These are phyloP conservation scores for Gambusia yucatana DNA, from an alignment of 2,797 vertebrate species.

Conservation along the genomic window DNA sequence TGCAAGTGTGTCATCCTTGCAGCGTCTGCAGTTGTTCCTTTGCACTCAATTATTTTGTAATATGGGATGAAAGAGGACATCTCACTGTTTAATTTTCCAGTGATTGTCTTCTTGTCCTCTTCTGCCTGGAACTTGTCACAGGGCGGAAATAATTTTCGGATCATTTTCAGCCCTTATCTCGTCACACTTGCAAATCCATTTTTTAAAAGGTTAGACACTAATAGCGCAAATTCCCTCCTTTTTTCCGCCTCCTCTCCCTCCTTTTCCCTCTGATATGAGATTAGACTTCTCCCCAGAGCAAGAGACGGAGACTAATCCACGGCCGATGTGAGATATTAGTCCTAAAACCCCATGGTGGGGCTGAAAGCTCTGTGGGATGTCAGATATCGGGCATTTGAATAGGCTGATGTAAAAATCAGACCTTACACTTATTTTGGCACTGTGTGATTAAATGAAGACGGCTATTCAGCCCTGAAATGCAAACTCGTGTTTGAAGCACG, in stretches of 20 bases:
- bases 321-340: slow-evolving; percentile 60
- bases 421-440: slow-evolving; percentile 23
- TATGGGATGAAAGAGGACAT: slow-evolving; percentile 34
- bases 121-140: slow-evolving; percentile 30
- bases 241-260: slow-evolving; percentile 45
- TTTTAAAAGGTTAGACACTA: slow-evolving; percentile 79
- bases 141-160: slow-evolving; percentile 51
- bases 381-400: slow-evolving; percentile 67
- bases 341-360: slow-evolving; percentile 28
- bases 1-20: slow-evolving; percentile 1
- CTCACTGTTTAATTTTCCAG: slow-evolving; percentile 33
- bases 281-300: slow-evolving; percentile 77
- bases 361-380: slow-evolving; percentile 63
- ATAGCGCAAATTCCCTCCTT: slow-evolving; percentile 65
- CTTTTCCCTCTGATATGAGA: slow-evolving; percentile 71
- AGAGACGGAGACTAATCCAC: slow-evolving; percentile 77
- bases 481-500: slow-evolving; percentile 16
- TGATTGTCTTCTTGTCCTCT: slow-evolving; percentile 39
- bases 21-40: slow-evolving; percentile 3
- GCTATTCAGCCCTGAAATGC: slow-evolving; percentile 2
- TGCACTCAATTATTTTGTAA: slow-evolving; percentile 10
- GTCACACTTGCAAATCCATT: slow-evolving; percentile 76
- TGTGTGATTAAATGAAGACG: slow-evolving; percentile 21
- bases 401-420: slow-evolving; percentile 57
- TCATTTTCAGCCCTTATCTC: slow-evolving; percentile 68